Evolutionary conservation across 2,888 invertebrate genomes (phyloP), one percentile per base, ranked within the genome.

Genomic region (Capitulum mitella): DNA sequence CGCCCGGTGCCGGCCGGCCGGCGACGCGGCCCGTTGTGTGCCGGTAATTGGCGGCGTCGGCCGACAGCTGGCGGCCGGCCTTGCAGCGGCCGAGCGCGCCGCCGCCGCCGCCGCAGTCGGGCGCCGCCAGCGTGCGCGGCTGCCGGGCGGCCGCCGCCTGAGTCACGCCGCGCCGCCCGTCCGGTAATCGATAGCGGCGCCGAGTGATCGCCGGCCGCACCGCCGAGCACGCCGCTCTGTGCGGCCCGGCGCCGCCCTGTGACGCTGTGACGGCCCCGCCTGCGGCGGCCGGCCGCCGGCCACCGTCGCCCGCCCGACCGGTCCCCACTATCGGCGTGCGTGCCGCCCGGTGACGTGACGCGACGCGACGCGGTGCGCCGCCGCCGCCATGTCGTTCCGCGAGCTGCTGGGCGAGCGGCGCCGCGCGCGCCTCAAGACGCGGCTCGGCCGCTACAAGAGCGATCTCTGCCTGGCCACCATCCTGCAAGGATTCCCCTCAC

Each of bases 381-480:
- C n/a, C n/a, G n/a, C n/a, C 61, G 70, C 5, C 37, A 70, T 70
- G 70, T 70, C 70, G 8, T 70, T 70, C 40, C 70, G 70, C 10
- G 70, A 70, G 6, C 70, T 70, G 40, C 34, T 70, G 37, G 70
- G 70, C 26, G 70, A 70, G 19, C 70, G 70, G 26, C 70, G 70
- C 70, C 26, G 40, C 22, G 19, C 26, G 26, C 70, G 70, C 6
- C 37, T 70, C 70, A 70, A 70, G 70, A 70, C 37, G 12, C 37
- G 40, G 8, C 37, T 70, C 34, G 40, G 70, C 3, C 70, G 70
- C 37, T 70, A 70, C 40, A 37, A 40, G 37, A 70, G 70, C 70
- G 70, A 70, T 26, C 70, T 70, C 16, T 70, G 70, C 22, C 40
- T 70, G 40, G 70, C 70, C 70, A 70, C 70, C 37, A 70, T 70